Evolutionary conservation across 2,113 vertebrate genomes (phyloP), one percentile per base, ranked within the genome.

Genomic region (Cricetomys ansorgei): DNA sequence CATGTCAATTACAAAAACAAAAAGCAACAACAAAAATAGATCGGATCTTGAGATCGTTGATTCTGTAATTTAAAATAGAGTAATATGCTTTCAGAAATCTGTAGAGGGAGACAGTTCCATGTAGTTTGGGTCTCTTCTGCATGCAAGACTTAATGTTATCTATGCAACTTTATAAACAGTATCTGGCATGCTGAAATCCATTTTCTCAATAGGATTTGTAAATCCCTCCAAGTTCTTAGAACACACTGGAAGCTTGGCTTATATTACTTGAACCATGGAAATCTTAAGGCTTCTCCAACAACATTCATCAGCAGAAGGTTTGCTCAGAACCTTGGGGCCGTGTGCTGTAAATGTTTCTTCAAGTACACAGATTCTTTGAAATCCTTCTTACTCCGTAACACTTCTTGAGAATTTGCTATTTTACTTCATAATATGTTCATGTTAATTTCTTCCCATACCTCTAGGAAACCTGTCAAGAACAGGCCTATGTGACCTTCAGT

Each of bases 201-300:
- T n/a, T 94, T 94, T 94, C 94, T 96, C 72, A 86, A 64, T 4
- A 88, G 91, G 64, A 93, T 67, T 95, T 85, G 81, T 73, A 73
- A 65, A 90, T 65, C 57, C 62, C 79, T 95, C 95, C 64, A 90
- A 76, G 64, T 34, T 94, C 79, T 45, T 53, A 64, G 73, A 91
- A 73, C 16, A 88, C 29, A 53, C 19, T 34, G 55, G 79, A 92
- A 95, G 55, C 88, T 83, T 73, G 92, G 88, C n/a, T 76, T 59
- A 31, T 88, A 80, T 45, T 83, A 64, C 43, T 40, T 48, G 65
- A 96, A 70, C 59, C 70, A 67, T 2, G 48, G 80, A 90, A 55
- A 94, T 73, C 76, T 91, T 53, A 86, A 55, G 75, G 59, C 76
- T 86, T 92, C 84, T 88, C 17, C 37, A 84, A 62, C 75, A 83